Conservation (phyloP, 2,113 vertebrate species). For the Trogon surrucura region DNA sequence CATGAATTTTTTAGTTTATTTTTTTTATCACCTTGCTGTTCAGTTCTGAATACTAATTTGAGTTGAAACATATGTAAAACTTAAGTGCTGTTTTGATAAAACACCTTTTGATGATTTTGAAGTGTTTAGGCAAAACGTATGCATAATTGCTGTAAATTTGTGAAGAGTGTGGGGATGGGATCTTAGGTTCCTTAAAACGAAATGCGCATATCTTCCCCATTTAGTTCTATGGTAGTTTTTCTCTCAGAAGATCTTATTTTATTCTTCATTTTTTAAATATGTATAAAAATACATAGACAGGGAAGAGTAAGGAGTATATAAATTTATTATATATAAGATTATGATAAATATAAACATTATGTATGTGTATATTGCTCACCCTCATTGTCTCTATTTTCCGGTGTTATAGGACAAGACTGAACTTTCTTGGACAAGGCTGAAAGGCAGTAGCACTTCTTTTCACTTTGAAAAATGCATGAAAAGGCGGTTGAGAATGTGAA, state of each 20-base stretch:
- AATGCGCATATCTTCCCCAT: neutral
- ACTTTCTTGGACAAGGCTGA: neutral
- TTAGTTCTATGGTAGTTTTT: neutral
- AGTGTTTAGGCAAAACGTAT: conserved; percentile 72
- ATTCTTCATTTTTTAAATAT: neutral
- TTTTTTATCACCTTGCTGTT: conserved; percentile 32
- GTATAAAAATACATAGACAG: neutral
- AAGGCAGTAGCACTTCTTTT: neutral
- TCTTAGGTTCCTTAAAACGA: conserved; percentile 47
- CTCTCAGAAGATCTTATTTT: neutral
- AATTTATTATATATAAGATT: neutral
- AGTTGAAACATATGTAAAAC: conserved; percentile 74
- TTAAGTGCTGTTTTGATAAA: conserved; percentile 69
- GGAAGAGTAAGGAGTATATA: neutral
- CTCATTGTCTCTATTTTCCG: neutral
- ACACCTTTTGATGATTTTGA: conserved; percentile 73
- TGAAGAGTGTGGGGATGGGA: conserved; percentile 37
- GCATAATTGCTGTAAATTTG: conserved; percentile 61
- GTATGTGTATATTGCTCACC: neutral
- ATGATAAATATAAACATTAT: neutral
- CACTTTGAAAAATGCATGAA: neutral
- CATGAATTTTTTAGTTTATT: neutral
- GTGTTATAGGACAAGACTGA: neutral
- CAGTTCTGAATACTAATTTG: conserved; percentile 68
- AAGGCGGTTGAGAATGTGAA: neutral